Conservation (phyloP, 1,140 invertebrate species). For the Drosophila arizonae region DNA sequence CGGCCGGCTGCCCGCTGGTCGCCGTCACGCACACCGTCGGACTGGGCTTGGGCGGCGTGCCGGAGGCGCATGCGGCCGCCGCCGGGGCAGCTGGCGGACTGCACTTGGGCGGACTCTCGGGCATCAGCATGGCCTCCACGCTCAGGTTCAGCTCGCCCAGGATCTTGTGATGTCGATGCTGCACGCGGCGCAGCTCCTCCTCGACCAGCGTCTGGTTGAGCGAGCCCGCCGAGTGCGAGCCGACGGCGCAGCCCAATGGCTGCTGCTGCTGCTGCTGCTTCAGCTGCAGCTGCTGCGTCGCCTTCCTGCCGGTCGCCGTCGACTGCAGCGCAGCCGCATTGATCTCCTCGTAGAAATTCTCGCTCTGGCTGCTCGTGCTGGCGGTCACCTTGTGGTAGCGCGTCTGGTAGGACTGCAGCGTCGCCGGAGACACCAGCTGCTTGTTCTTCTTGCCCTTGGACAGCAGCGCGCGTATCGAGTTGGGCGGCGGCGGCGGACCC, state of each 20-base stretch:
- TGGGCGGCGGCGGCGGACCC: slow-evolving; percentile 78
- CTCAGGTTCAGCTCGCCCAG: slow-evolving; percentile 93
- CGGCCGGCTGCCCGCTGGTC: slow-evolving; percentile 64
- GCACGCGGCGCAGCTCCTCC: slow-evolving; percentile 91
- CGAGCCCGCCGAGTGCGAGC: slow-evolving; percentile 82
- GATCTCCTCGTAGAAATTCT: slow-evolving; percentile 95
- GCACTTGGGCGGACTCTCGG: slow-evolving; percentile 83
- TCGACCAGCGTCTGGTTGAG: slow-evolving; percentile 87
- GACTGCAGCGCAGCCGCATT: slow-evolving; percentile 82
- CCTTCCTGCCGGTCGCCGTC: slow-evolving; percentile 30
- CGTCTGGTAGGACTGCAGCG: slow-evolving; percentile 70
- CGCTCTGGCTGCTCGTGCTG: slow-evolving; percentile 86
- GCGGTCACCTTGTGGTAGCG: slow-evolving; percentile 71
- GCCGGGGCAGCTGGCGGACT: slow-evolving; percentile 40
- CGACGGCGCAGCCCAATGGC: slow-evolving; percentile 48
- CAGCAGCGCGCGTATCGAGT: slow-evolving; percentile 81
- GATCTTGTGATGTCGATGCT: slow-evolving; percentile 90
- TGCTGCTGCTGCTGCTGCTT: slow-evolving; percentile 5
- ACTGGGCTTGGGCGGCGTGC: slow-evolving; percentile 80
- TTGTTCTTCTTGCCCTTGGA: slow-evolving; percentile 80
- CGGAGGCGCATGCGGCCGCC: neutral
- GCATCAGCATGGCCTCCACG: slow-evolving; percentile 94
- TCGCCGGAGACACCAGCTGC: slow-evolving; percentile 63
- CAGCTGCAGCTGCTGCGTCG: neutral
- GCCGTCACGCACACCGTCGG: slow-evolving; percentile 81